These are phyloP conservation scores for Paralvinella palmiformis DNA, from an alignment of 1,140 invertebrate genomes.

Conservation along the genomic window DNA sequence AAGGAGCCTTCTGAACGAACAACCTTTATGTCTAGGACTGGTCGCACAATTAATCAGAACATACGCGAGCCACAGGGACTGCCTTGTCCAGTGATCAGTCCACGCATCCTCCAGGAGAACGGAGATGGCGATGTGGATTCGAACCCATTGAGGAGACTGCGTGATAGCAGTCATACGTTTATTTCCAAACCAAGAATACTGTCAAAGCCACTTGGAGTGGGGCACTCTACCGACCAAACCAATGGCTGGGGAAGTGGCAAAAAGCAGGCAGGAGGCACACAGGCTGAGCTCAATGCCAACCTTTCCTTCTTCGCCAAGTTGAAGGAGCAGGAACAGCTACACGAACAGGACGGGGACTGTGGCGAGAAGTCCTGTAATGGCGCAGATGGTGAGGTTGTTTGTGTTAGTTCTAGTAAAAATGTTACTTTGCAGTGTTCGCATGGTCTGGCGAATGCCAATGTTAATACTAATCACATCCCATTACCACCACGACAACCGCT, in stretches of 20 bases:
- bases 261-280: background rate
- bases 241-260: background rate
- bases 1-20: background rate
- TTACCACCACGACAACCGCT: conserved; percentile 75
- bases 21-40: too few species aligned
- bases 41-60: conserved; percentile 21
- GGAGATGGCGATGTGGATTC: conserved; percentile 47
- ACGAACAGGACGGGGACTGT: background rate
- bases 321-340: conserved; percentile 14
- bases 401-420: background rate
- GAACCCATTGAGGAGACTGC: conserved; percentile 69
- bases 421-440: too few species aligned
- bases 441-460: too few species aligned
- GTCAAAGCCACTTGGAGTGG: conserved; percentile 54
- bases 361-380: background rate
- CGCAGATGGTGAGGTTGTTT: background rate
- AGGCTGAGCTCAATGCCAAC: conserved; percentile 15
- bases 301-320: conserved; percentile 19
- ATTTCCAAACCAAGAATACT: too few species aligned
- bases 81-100: conserved; percentile 21
- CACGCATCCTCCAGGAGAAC: background rate
- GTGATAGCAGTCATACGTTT: conserved; percentile 48
- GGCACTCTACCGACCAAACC: conserved; percentile 18
- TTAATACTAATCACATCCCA: conserved; percentile 49
- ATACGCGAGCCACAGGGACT: conserved; percentile 41